Evolutionary conservation across 1,140 invertebrate species (phyloP).

Genomic region (Drosophila chauvacae): DNA sequence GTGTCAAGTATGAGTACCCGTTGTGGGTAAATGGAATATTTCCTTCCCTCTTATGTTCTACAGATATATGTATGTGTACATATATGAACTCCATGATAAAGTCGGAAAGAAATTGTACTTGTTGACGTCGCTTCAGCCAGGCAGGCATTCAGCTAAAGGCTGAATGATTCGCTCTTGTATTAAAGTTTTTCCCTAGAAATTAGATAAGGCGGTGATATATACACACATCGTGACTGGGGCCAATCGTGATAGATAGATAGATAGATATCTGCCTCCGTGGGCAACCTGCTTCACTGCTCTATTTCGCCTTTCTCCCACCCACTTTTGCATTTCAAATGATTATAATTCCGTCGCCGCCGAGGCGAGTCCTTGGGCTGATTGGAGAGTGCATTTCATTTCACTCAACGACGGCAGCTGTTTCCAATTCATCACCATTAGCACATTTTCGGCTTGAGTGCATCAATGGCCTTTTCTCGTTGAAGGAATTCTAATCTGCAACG

Average conservation of each 20-base stretch:
- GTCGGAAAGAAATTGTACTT: slow-evolving; percentile 21
- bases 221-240: neutral
- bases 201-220: slow-evolving; percentile 18
- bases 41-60: slow-evolving; percentile 23
- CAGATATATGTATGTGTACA: slow-evolving; percentile 26
- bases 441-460: slow-evolving; percentile 78
- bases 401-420: slow-evolving; percentile 61
- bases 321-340: slow-evolving; percentile 22
- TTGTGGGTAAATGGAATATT: slow-evolving; percentile 52
- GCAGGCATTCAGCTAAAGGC: slow-evolving; percentile 11
- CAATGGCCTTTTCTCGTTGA: slow-evolving; percentile 42
- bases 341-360: slow-evolving; percentile 18
- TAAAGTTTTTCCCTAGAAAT: slow-evolving; percentile 15
- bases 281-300: slow-evolving; percentile 29
- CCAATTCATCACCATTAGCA: slow-evolving; percentile 78
- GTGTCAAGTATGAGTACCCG: slow-evolving; percentile 5
- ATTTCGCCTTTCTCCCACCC: slow-evolving; percentile 4
- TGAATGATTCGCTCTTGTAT: slow-evolving; percentile 15
- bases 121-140: neutral
- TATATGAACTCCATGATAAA: slow-evolving; percentile 40
- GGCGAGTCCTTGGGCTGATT: slow-evolving; percentile 68
- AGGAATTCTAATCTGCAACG: slow-evolving; percentile 42
- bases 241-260: neutral
- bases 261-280: neutral
- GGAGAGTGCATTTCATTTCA: slow-evolving; percentile 56